A percentile compares a stretch with the other conserved stretches of the same genome.
Evolutionary conservation across 35 echinoderm and acorn worm species (phyloP).

Genomic region (Nesometra sesokonis): DNA sequence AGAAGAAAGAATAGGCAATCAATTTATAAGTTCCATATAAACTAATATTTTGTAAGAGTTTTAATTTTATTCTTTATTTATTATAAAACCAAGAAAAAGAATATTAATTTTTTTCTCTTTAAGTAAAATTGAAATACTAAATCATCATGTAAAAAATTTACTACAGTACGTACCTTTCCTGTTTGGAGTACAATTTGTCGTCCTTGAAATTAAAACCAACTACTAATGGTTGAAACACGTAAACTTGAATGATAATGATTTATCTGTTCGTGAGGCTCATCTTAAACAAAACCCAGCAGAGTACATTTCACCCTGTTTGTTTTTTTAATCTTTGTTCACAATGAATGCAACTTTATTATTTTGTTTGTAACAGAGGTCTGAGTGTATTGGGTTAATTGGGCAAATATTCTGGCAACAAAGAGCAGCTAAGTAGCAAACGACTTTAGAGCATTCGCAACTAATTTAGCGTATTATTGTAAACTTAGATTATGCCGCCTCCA

Average conservation of each 20-base stretch:
- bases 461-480: background rate
- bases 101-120: too few relatives aligned
- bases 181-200: too few relatives aligned
- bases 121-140: too few relatives aligned
- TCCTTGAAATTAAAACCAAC: too few relatives aligned
- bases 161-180: too few relatives aligned
- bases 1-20: too few relatives aligned
- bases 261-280: background rate
- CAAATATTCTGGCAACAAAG: background rate
- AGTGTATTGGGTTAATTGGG: background rate
- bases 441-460: background rate
- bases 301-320: background rate
- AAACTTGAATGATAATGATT: background rate
- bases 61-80: too few relatives aligned
- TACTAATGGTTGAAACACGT: too few relatives aligned
- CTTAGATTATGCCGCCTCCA: background rate
- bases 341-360: background rate
- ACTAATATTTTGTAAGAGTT: too few relatives aligned
- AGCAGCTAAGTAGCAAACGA: background rate
- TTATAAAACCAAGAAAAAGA: too few relatives aligned
- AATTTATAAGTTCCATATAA: too few relatives aligned
- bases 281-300: background rate
- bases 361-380: background rate
- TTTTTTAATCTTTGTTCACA: background rate
- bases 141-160: too few relatives aligned